Base-by-base conservation (phyloP, 2,888 invertebrate genomes). In the Hemithea aestivaria region DNA sequence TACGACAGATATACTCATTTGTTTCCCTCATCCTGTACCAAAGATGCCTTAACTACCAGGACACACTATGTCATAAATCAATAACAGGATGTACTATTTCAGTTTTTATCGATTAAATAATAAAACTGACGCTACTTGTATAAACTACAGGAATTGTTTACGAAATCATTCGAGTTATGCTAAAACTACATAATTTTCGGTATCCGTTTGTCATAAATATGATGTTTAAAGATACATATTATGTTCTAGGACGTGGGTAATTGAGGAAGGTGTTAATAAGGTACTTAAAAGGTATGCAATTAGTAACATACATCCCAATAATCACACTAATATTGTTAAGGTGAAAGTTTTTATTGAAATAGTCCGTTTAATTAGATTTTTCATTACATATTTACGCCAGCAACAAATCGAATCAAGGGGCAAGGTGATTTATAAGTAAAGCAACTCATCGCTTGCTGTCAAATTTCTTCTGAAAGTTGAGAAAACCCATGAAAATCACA, bases 61-160 rank as follows among this genome's bases (percentile, higher is more conserved):
- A 55, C 55, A 56, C 53, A 29, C 33, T 16, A 16, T 63, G 56
- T 62, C 60, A 61, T 63, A 63, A 67, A 65, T 51, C 38, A 39
- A 51, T 46, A 51, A 57, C 67, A 62, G 70, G 69, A 67, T 57
- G 64, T 56, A 60, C 68, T 75, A 73, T 75, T 77, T 74, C 58
- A 49, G 72, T 73, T 75, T n/a, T 76, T 74, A 73, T 71, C 65
- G 71, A 73, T 74, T 73, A 57, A 62, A 64, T 66, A 51, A 57
- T 72, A 65, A 65, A 68, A 71, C 64, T 58, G 44, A 53, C 57
- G 43, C 31, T 48, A 44, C 2, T 16, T 58, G 50, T 62, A 64
- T 61, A 56, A 62, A 49, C 48, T 54, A 41, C 43, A 47, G 44
- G 38, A 43, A 46, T 54, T 62, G 63, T 67, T 66, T 66, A 68